These are phyloP conservation scores for Zophobas morio DNA, from an alignment of 1,140 invertebrate species.

Conservation along the genomic window DNA sequence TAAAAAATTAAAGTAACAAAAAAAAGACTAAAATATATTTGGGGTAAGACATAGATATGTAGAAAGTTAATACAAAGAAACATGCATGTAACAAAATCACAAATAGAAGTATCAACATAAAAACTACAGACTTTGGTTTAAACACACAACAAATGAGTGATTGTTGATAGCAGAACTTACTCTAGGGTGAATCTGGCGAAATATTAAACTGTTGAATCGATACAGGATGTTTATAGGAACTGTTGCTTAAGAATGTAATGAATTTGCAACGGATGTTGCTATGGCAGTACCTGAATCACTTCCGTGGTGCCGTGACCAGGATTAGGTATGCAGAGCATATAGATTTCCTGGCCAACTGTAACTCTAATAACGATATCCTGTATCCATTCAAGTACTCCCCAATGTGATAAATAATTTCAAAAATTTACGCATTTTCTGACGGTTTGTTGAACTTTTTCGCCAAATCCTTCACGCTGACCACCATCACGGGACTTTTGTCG, in stretches of 20 bases:
- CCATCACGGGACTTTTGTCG: constrained; percentile 40
- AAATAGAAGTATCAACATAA: constrained; percentile 1
- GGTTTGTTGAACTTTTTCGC: constrained; percentile 57
- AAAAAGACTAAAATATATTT: constrained; percentile 37
- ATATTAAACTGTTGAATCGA: too few relatives aligned
- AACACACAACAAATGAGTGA: background rate
- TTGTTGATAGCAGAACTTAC: background rate
- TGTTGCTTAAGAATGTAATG: too few relatives aligned
- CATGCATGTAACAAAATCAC: background rate
- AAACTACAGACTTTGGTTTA: background rate
- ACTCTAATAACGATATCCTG: too few relatives aligned
- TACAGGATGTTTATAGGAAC: too few relatives aligned
- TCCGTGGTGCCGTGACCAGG: too few relatives aligned
- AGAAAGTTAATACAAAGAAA: background rate
- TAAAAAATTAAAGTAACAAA: constrained; percentile 26
- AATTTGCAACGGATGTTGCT: too few relatives aligned
- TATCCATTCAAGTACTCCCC: too few relatives aligned
- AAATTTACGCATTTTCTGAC: background rate
- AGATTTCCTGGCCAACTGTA: too few relatives aligned
- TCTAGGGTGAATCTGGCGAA: too few relatives aligned
- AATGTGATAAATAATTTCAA: too few relatives aligned
- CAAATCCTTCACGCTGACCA: constrained; percentile 59
- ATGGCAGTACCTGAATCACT: too few relatives aligned
- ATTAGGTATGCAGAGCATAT: too few relatives aligned
- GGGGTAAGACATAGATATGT: background rate